These are phyloP conservation scores for Spondyliosoma cantharus DNA, from an alignment of 2,797 vertebrate genomes.

Conservation along the genomic window DNA sequence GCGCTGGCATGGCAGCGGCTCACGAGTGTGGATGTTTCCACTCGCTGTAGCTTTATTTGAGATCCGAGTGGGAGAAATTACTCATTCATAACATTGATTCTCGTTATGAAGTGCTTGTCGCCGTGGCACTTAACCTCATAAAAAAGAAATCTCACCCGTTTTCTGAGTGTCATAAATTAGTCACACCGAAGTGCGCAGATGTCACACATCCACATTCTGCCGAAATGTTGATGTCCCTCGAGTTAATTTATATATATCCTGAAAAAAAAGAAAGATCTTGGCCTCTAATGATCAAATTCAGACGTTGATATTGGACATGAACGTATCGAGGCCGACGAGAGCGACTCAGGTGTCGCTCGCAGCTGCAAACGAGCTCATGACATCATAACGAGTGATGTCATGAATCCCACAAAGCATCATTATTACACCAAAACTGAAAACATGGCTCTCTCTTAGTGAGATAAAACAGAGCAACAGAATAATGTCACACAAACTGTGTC, in stretches of 20 bases:
- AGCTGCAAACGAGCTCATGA: not conserved
- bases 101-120: constrained; percentile 16
- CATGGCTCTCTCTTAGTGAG: not conserved
- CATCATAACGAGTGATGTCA: not conserved
- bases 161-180: constrained; percentile 9
- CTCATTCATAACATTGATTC: not conserved
- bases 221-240: not conserved
- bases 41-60: constrained; percentile 2
- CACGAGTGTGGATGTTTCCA: not conserved
- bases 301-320: too few relatives aligned
- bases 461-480: not conserved
- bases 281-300: not conserved
- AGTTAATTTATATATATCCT: not conserved
- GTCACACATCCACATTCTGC: constrained; percentile 12
- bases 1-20: not conserved
- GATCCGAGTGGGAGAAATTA: constrained; percentile 21
- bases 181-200: constrained; percentile 10
- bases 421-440: not conserved
- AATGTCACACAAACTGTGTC: not conserved
- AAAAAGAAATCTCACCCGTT: not conserved
- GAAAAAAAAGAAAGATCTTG: not conserved
- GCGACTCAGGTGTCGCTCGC: not conserved
- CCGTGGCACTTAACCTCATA: not conserved
- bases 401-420: not conserved
- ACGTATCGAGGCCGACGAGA: not conserved